Evolutionary conservation across 2,113 vertebrate species (phyloP).

Genomic region (Tragelaphus imberbis): DNA sequence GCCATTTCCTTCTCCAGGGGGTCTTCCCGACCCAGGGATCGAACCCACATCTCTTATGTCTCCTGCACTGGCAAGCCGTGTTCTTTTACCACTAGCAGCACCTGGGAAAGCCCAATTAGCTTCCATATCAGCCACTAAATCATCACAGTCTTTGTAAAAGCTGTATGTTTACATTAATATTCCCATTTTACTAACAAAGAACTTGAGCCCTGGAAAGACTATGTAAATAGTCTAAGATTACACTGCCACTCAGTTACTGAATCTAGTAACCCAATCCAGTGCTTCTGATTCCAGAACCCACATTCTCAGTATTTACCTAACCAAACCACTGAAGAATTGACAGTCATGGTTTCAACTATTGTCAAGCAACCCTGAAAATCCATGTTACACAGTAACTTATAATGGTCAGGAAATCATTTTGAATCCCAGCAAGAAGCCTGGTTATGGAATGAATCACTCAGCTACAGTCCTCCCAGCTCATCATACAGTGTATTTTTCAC

Average conservation of each 20-base stretch:
- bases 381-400: neutral
- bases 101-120: neutral
- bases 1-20: neutral
- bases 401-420: neutral
- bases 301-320: neutral
- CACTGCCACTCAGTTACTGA: neutral
- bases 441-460: neutral
- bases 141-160: neutral
- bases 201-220: neutral
- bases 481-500: neutral
- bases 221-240: neutral
- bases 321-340: neutral
- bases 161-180: neutral
- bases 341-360: neutral
- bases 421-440: neutral
- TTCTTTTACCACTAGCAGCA: neutral
- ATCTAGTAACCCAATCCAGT: neutral
- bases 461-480: neutral
- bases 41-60: neutral
- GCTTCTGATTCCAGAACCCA: neutral
- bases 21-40: neutral
- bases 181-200: conserved; percentile 13
- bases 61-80: neutral
- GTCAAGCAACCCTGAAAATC: neutral
- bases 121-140: neutral